Evolutionary conservation across 2,113 vertebrate genomes (phyloP), one percentile per base, ranked within the genome.

Genomic region (Porphyrio hochstetteri): DNA sequence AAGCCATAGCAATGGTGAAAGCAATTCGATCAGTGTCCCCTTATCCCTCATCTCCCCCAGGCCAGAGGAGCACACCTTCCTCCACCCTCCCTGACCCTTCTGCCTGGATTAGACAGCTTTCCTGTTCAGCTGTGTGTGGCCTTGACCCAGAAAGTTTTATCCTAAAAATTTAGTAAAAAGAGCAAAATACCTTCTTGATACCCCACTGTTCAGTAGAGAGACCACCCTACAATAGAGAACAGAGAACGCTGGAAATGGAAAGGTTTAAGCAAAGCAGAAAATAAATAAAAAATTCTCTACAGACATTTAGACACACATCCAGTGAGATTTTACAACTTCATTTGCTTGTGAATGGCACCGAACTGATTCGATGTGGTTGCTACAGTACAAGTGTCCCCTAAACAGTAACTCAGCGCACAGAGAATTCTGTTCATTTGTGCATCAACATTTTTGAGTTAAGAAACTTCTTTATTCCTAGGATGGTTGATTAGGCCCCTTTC

Each of bases 401-500:
- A 97, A 96, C 84, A 95, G 83, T 82, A 97, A 86, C 74, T 90
- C 59, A 27, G 82, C 12, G 27, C 69, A 82, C 52, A 87, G 67
- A 56, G 69, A 94, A 96, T 93, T 63, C 72, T n/a, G 0, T 90
- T 79, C 68, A 87, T 94, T 97, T 36, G 33, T 84, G 93, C 65
- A 95, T 85, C 82, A 95, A 79, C 68, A 57, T 91, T 93, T 96
- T 80, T 75, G 31, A 95, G 94, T 95, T 93, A 93, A 96, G 92
- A 84, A 80, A 78, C 56, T 48, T 79, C 92, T 95, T 93, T 94
- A 89, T 97, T 95, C 91, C 87, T 76, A 68, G 82, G 80, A 95
- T 46, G 92, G 79, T 95, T 96, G 94, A 97, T 95, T 93, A 96
- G 92, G 33, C 50, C 91, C 76, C 77, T 97, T 97, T 97, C 95